Percentiles rank a stretch among this genome's conserved stretches.
phyloP scores from a whole-genome alignment of 2,888 invertebrate genomes.

The Cephus nigrinus region DNA sequence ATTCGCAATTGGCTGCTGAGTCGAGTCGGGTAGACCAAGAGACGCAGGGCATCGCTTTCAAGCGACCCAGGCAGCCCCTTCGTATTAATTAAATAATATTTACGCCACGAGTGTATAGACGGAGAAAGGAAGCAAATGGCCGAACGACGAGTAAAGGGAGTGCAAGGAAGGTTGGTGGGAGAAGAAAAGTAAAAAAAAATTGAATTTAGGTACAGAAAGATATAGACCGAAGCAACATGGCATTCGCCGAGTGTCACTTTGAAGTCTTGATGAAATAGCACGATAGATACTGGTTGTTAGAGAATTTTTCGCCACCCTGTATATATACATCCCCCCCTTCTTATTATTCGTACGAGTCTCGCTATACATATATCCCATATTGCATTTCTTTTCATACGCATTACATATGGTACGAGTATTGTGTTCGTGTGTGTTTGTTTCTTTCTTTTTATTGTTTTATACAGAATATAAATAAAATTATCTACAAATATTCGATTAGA shows the following conservation, averaged over 20 bases:
- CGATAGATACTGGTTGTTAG: conserved; percentile 7
- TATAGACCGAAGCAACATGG: not conserved
- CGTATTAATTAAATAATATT: not conserved
- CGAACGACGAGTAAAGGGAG: not conserved
- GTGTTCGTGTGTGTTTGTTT: conserved; percentile 8
- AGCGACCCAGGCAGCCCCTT: conserved; percentile 1
- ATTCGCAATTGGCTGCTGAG: not conserved
- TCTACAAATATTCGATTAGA: conserved; percentile 32
- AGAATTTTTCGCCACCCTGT: conserved; percentile 15
- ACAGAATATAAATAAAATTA: conserved; percentile 40
- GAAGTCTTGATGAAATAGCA: not conserved
- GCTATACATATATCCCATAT: conserved; percentile 1
- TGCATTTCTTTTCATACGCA: conserved; percentile 8
- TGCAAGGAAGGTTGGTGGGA: not conserved
- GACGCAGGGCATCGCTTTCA: not conserved
- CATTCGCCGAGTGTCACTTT: not conserved
- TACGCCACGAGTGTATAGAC: not conserved
- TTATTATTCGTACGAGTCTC: not conserved
- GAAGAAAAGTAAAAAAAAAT: not conserved
- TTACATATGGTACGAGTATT: conserved; percentile 11
- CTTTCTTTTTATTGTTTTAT: conserved; percentile 20
- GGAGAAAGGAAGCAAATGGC: not conserved
- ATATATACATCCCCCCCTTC: not conserved
- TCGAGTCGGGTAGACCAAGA: not conserved
- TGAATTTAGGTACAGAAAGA: not conserved